A percentile compares a stretch with the other conserved stretches of the same genome.
phyloP scores from a whole-genome alignment of 2,797 vertebrate species.

The Tapera naevia region DNA sequence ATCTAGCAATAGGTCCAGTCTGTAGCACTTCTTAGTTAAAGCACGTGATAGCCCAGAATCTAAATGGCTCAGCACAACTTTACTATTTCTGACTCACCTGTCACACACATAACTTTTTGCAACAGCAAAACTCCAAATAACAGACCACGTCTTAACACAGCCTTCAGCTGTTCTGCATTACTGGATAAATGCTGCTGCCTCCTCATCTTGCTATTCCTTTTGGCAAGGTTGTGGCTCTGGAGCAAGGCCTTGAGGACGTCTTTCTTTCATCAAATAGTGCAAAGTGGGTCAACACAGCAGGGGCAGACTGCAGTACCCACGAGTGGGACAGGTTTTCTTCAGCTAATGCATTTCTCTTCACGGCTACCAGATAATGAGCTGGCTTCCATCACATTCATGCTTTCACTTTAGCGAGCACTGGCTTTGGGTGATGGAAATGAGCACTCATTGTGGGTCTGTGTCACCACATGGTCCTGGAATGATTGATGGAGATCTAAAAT shows the following conservation, averaged over 20 bases:
- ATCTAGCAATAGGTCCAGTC: not conserved
- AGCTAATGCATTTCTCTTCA: not conserved
- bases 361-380: not conserved
- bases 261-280: not conserved
- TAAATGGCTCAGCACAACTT: not conserved
- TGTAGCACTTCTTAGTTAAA: not conserved
- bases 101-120: accelerated
- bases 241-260: not conserved
- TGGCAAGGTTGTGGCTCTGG: not conserved
- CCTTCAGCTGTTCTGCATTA: not conserved
- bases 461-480: not conserved
- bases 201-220: not conserved
- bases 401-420: not conserved
- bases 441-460: not conserved
- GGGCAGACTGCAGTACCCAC: not conserved
- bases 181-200: not conserved
- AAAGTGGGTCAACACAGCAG: not conserved
- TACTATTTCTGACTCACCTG: not conserved
- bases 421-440: not conserved
- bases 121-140: not conserved
- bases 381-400: not conserved
- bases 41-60: not conserved
- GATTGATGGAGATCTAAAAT: not conserved
- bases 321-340: not conserved
- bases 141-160: not conserved